Conservation (phyloP, 2,113 vertebrate genomes). For the Sus scrofa region DNA sequence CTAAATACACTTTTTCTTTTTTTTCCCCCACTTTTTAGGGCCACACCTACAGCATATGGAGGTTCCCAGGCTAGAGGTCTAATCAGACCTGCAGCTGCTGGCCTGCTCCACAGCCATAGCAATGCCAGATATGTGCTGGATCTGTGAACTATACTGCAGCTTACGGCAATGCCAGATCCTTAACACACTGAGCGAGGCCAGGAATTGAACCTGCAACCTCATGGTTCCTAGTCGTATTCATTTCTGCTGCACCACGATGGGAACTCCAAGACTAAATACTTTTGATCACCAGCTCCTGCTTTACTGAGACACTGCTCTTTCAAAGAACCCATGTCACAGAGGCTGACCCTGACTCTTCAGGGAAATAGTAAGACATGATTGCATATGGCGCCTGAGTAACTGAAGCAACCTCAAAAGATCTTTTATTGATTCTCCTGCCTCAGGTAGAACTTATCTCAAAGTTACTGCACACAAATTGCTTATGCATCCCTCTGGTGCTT, state of each 20-base stretch:
- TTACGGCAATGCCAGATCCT: no score
- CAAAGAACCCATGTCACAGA: conserved; percentile 6
- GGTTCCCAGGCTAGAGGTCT: no score
- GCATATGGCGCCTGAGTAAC: background rate
- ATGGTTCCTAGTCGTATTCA: no score
- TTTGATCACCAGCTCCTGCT: background rate
- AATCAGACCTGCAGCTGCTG: no score
- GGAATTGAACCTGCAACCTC: no score
- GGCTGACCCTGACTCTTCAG: background rate
- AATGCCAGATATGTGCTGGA: no score
- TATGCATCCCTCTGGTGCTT: background rate
- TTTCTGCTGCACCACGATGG: no score
- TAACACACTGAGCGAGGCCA: no score
- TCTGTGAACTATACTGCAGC: no score
- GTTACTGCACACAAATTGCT: background rate
- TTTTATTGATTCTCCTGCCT: background rate
- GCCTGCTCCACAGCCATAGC: no score
- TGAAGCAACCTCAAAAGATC: background rate
- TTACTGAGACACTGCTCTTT: background rate
- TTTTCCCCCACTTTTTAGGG: no score
- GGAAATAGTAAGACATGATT: background rate
- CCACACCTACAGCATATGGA: no score
- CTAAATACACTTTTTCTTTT: background rate
- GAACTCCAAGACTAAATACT: background rate
- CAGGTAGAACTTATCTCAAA: background rate